Base-by-base conservation (phyloP, 2,888 invertebrate genomes). In the Polyommatus iphigenia region DNA sequence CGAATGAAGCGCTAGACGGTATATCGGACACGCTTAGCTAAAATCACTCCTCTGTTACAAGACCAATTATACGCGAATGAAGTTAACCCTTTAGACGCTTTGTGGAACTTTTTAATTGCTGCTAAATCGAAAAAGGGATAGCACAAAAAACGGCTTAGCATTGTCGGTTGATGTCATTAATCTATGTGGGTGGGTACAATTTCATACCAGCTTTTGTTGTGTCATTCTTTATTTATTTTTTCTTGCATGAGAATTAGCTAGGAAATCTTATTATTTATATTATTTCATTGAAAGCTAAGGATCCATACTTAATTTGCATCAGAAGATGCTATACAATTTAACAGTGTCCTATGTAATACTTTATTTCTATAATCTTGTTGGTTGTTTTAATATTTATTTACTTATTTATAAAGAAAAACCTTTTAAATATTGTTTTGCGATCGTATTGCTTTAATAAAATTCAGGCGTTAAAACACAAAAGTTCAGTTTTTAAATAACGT, bases 51-150 rank as follows among this genome's bases (percentile, higher is more conserved):
- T 73, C 78, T 62, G 41, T 32, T 86, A 86, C 85, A 86, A 81
- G 83, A 85, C 90, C 89, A 91, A 92, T 92, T 91, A 92, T 85
- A 87, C 87, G 86, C 87, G 88, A 92, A 90, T 89, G 87, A 90
- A 91, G 87, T 89, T 90, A 91, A 92, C 89, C 92, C 91, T 91
- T 89, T 87, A 82, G 83, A 85, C 86, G 87, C 87, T 87, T 86
- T 88, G 85, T 85, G 86, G 86, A 92, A 92, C 90, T 92, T 92
- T 92, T 92, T 93, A 93, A 93, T 93, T 93, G 92, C 89, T 88
- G 91, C 90, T 91, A 92, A 93, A 92, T 92, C 90, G 90, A 89
- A 89, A 77, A 89, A 88, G 90, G 90, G 90, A 88, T 88, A 87
- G 83, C 79, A 84, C 84, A 85, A 86, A 89, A 91, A 90, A 85